Evolutionary conservation across 2,797 vertebrate genomes (phyloP), one percentile per base, ranked within the genome.

Genomic region (Rhadinocentrus ornatus): DNA sequence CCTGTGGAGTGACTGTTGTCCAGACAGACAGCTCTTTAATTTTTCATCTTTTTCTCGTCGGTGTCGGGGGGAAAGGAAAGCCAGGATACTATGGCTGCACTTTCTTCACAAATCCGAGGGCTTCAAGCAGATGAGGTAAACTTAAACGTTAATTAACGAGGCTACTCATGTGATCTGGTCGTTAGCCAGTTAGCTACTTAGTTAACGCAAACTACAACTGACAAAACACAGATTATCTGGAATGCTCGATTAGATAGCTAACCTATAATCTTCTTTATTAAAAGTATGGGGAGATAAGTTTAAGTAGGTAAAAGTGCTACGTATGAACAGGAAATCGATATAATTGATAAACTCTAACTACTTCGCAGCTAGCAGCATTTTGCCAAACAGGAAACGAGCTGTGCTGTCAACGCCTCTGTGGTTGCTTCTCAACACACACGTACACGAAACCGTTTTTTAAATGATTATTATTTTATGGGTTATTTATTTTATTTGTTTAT

Each of bases 91-190:
- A 94, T 92, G 93, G 93, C 93, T 70, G 71, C 86, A 71, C 39
- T 81, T 59, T 69, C 84, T 16, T 70, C 90, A 6, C 92, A 94
- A 77, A 90, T 94, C 72, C 92, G 92, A 76, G 94, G 93, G 86
- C 93, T 94, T 73, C 82, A 76, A 52, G 58, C 88, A 8, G 94
- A 95, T 8, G 91, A 93, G 93, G 94, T 94, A 88, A 90, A 86
- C 41, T 80, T 46, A 13, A 34, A 6, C 56, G 0, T 37, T 53
- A 9, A 6, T 61, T 56, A 65, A 48, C 11, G 18, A 60, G 50
- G 5, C 52, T 18, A 57, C 64, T 80, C 61, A 35, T 34, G 77
- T 62, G 75, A 66, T 4, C 31, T 2, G 13, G 66, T 48, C 46
- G 87, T 59, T 87, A 77, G 81, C 78, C 66, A 37, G 44, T 39